These are phyloP conservation scores for Pogoniulus pusillus DNA, from an alignment of 2,797 vertebrate species.

Conservation along the genomic window DNA sequence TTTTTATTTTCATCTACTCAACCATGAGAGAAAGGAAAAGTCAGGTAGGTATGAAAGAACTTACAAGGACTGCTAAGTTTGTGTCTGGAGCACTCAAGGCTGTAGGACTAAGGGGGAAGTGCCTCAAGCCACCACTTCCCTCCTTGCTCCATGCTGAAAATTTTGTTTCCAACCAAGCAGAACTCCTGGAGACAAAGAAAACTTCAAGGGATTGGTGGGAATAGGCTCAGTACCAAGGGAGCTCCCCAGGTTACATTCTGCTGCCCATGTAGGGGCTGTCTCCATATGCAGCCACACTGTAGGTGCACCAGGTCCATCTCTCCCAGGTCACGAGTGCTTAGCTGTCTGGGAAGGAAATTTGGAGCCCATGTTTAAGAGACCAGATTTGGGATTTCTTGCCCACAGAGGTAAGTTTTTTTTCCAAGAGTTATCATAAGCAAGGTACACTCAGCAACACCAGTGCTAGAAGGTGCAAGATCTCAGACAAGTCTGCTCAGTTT, in stretches of 20 bases:
- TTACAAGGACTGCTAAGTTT: not conserved
- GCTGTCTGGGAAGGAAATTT: not conserved
- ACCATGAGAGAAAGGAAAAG: not conserved
- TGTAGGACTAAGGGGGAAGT: not conserved
- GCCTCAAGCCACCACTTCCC: not conserved
- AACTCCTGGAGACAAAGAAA: not conserved
- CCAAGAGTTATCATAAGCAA: not conserved
- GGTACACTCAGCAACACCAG: not conserved
- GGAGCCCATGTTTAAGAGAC: not conserved
- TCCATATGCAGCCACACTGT: fast-evolving
- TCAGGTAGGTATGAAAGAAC: not conserved
- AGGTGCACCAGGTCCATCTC: not conserved
- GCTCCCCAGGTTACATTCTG: fast-evolving
- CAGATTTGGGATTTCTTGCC: not conserved
- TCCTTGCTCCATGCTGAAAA: not conserved
- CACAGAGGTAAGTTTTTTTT: not conserved
- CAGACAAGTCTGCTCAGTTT: not conserved
- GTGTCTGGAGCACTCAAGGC: not conserved
- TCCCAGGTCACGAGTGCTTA: not conserved
- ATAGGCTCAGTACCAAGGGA: not conserved
- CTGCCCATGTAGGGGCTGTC: not conserved
- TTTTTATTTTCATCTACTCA: not conserved
- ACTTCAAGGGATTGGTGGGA: not conserved
- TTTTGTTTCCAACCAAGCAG: not conserved
- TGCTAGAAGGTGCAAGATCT: fast-evolving